Percentiles rank a stretch among this genome's conserved stretches.
These are phyloP conservation scores for Hyperoodon ampullatus DNA, from an alignment of 2,113 vertebrate species.

Conservation along the genomic window DNA sequence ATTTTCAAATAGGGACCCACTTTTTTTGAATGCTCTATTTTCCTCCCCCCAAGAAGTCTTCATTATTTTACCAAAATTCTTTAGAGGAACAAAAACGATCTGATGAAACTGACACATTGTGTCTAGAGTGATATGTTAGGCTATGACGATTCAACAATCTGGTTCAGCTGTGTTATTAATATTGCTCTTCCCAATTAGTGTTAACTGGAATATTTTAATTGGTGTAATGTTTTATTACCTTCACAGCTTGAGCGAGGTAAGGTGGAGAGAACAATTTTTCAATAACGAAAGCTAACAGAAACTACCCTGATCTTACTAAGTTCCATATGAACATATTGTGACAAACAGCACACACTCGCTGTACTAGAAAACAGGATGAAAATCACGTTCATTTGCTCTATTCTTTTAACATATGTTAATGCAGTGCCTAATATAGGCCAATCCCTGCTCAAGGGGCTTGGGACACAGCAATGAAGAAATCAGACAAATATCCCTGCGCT, in stretches of 20 bases:
- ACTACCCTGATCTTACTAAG: neutral
- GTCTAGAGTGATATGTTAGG: neutral
- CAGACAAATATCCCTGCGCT: neutral
- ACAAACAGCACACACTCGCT: neutral
- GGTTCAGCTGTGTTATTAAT: neutral
- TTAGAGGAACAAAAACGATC: neutral
- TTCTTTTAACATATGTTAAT: neutral
- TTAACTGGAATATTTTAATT: conserved; percentile 67
- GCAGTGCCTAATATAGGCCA: neutral
- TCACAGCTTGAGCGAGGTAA: conserved; percentile 43
- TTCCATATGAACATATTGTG: neutral
- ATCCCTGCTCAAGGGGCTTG: neutral
- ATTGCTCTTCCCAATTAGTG: conserved; percentile 50
- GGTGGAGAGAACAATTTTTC: conserved; percentile 47
- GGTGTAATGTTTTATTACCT: conserved; percentile 44
- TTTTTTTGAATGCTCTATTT: neutral
- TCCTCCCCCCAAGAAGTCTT: neutral
- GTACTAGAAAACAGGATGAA: neutral
- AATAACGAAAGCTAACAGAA: conserved; percentile 1
- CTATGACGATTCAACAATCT: neutral
- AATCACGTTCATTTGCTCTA: neutral
- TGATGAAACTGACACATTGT: neutral
- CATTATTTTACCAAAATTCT: conserved; percentile 36
- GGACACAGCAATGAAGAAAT: neutral
- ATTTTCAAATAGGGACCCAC: neutral